phyloP scores from a whole-genome alignment of 2,113 vertebrate species.

The Speoplatyrhinus poulsoni region DNA sequence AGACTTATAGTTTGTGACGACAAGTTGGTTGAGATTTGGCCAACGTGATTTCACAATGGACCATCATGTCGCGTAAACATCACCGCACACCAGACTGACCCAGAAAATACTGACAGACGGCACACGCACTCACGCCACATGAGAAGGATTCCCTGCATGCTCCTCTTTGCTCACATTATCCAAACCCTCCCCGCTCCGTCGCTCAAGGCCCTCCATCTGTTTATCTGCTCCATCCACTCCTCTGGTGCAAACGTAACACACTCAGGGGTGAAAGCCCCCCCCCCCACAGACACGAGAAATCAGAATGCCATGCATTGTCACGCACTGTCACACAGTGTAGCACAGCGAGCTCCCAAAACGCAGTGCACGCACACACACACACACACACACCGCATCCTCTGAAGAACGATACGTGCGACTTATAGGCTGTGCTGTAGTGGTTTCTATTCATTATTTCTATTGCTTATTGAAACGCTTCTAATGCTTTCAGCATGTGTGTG shows the following conservation, averaged over 20 bases:
- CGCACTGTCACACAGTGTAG: too few species aligned
- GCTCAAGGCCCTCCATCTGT: constrained; percentile 56
- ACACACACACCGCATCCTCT: too few species aligned
- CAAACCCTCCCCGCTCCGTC: constrained; percentile 4
- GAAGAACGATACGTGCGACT: too few species aligned
- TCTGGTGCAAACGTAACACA: constrained; percentile 16
- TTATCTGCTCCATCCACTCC: constrained; percentile 13
- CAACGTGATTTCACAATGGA: not conserved
- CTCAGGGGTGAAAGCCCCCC: constrained; percentile 13
- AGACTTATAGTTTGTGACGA: too few species aligned
- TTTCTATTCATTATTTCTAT: not conserved
- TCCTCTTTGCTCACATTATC: not conserved
- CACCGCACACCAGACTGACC: constrained; percentile 31
- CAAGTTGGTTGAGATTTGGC: too few species aligned
- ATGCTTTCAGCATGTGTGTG: too few species aligned
- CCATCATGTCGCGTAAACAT: too few species aligned
- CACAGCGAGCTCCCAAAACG: too few species aligned
- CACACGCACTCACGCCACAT: not conserved
- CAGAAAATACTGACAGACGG: constrained; percentile 52
- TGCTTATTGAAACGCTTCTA: not conserved
- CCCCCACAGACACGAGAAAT: not conserved
- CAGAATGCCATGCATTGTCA: too few species aligned
- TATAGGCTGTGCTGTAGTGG: too few species aligned
- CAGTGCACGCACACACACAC: too few species aligned
- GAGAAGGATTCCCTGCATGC: constrained; percentile 10